Evolutionary conservation across 2,888 invertebrate genomes (phyloP), one percentile per base, ranked within the genome.

Genomic region (Agrochola macilenta): DNA sequence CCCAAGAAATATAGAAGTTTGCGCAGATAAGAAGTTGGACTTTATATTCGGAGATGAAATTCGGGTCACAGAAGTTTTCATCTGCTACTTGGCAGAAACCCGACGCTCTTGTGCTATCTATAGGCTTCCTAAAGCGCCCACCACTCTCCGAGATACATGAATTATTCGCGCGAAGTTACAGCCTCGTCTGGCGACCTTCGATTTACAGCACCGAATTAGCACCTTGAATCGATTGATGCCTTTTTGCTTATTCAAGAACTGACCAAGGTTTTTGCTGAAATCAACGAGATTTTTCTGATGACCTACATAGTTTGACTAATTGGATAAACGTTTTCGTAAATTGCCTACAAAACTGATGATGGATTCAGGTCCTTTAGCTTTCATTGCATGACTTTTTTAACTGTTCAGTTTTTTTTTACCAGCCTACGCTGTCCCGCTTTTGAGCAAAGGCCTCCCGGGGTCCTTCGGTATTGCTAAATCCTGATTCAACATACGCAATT

Each of bases 31-130:
- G 61, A 65, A 76, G 57, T 83, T 72, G 5, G 43, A 58, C 23
- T 80, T 83, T 63, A 83, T 75, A 61, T 83, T 69, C 35, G 39
- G 54, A 57, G 68, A 54, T 74, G 54, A 70, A 83, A 82, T 82
- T 73, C n/a, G 63, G 69, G 79, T 65, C 69, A 64, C 74, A 64
- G 74, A 79, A 82, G 69, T 75, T 73, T 79, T 82, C 79, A 76
- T 82, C 80, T 43, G 35, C 60, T 35, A 72, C 64, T 72, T 83
- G 65, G 69, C 61, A 76, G 65, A 58, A 46, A 43, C 76, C 63
- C 69, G 64, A 61, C 68, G 58, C 49, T 76, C 65, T 58, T 57
- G 63, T 49, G 81, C 58, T 80, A 80, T 76, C 52, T 83, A n/a
- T 70, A 76, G 65, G 46, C 69, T 61, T 71, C 14, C 54, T 23